Conservation (phyloP, 2,113 vertebrate species). For the Elaphurus davidianus region DNA sequence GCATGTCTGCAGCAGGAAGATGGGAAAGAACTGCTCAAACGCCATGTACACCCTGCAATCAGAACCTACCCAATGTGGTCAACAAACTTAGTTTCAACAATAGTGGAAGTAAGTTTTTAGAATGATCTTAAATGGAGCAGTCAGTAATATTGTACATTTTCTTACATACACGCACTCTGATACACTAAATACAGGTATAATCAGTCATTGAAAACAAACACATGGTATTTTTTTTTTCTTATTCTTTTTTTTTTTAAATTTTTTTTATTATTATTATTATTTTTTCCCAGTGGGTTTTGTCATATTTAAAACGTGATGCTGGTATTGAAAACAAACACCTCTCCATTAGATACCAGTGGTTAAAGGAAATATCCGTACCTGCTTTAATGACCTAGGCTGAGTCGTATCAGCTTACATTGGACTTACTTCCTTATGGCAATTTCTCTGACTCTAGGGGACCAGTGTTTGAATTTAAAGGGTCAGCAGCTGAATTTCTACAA, state of each 20-base stretch:
- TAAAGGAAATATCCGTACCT: background rate
- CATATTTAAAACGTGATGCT: background rate
- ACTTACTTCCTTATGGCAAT: background rate
- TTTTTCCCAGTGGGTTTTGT: too few species aligned
- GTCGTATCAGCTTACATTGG: background rate
- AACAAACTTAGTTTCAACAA: background rate
- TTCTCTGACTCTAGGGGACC: background rate
- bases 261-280: too few species aligned
- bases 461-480: background rate
- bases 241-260: too few species aligned
- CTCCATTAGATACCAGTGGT: background rate
- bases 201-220: background rate
- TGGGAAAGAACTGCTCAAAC: rapidly evolving
- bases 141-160: background rate
- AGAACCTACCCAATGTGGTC: background rate
- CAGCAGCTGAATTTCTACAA: background rate
- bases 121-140: background rate
- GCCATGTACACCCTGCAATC: background rate
- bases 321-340: background rate
- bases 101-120: background rate
- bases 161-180: background rate
- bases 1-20: background rate
- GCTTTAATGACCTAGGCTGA: background rate
- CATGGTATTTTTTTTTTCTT: too few species aligned
- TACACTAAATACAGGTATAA: background rate